These are phyloP conservation scores for Dipodomys ordii DNA, from an alignment of 2,113 vertebrate genomes.

Conservation along the genomic window DNA sequence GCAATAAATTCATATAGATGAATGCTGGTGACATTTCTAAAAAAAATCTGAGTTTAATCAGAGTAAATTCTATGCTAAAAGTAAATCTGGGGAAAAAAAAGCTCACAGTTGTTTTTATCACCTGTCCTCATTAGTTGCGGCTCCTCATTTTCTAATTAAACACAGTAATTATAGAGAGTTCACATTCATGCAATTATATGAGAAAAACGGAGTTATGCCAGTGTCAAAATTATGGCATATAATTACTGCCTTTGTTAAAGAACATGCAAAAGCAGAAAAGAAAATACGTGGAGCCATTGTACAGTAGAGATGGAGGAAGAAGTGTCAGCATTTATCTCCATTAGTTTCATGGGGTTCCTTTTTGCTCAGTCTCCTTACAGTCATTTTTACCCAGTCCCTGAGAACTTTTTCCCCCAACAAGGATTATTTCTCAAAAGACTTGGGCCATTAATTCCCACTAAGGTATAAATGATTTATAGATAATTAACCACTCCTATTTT, in stretches of 20 bases:
- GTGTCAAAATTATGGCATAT: conserved; percentile 58
- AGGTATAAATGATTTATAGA: background rate
- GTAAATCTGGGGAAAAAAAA: conserved; percentile 66
- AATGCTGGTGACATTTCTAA: conserved; percentile 36
- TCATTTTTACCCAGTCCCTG: background rate
- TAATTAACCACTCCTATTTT: background rate
- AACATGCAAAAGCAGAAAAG: conserved; percentile 24
- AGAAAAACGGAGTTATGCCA: conserved; percentile 67
- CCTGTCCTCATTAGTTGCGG: conserved; percentile 69
- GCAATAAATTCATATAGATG: conserved; percentile 23
- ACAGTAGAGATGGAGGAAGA: background rate
- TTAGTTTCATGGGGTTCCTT: background rate
- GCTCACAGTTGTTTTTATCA: conserved; percentile 75
- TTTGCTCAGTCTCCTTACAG: background rate
- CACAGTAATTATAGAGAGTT: conserved; percentile 69
- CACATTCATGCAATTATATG: conserved; percentile 65
- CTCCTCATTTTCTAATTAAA: conserved; percentile 78
- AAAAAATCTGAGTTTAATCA: conserved; percentile 32
- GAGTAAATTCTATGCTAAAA: conserved; percentile 66
- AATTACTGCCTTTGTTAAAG: conserved; percentile 61
- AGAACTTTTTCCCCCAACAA: background rate
- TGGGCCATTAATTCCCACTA: background rate
- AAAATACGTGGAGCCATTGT: background rate
- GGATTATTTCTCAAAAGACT: conserved; percentile 32
- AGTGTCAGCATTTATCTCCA: background rate